A percentile compares a stretch with the other conserved stretches of the same genome.
Conservation (phyloP, 2,888 invertebrate species). For the Cephus spinipes region DNA sequence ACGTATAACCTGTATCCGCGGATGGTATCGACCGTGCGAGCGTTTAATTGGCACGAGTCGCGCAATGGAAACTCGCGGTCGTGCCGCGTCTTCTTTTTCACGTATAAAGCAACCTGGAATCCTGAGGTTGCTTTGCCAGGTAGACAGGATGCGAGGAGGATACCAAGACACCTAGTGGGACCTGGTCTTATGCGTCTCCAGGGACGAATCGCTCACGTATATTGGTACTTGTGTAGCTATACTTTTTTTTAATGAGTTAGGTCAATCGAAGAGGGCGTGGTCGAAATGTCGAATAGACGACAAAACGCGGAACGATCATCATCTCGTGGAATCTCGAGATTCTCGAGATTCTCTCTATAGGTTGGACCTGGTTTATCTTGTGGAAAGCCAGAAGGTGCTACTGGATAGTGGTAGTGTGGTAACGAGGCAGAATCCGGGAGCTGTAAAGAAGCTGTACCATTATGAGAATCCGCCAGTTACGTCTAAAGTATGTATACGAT, state of each 20-base stretch:
- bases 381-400: neutral
- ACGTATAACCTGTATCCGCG: neutral
- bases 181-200: neutral
- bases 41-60: conserved; percentile 6
- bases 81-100: conserved; percentile 4
- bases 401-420: neutral
- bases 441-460: neutral
- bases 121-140: neutral
- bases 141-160: neutral
- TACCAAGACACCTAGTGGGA: neutral
- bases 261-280: neutral
- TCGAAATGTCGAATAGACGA: neutral
- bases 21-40: neutral
- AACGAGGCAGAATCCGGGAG: neutral
- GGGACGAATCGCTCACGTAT: neutral
- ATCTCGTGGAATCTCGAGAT: neutral
- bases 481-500: neutral
- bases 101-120: neutral
- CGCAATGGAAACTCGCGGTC: conserved; percentile 1
- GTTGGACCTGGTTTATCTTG: neutral
- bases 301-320: neutral
- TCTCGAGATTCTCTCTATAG: neutral
- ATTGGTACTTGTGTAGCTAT: neutral
- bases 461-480: neutral
- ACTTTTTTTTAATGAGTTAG: neutral